Evolutionary conservation across 2,888 invertebrate genomes (phyloP).

Genomic region (Cephus spinipes): DNA sequence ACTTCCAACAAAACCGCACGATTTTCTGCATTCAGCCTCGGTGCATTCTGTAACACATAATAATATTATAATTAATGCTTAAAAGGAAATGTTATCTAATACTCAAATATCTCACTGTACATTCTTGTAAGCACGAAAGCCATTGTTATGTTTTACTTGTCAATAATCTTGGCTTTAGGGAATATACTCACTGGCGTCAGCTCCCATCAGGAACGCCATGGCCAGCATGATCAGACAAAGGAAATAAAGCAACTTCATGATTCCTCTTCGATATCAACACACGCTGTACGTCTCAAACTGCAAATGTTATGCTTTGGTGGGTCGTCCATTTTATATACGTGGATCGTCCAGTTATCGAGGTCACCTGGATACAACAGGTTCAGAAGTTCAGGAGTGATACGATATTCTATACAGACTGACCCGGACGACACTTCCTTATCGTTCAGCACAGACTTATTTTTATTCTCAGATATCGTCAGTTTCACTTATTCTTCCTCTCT

Average conservation of each 20-base stretch:
- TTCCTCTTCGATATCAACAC: not conserved
- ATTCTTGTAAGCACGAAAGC: not conserved
- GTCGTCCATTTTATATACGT: not conserved
- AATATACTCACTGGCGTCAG: slow-evolving; percentile 36
- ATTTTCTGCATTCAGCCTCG: slow-evolving; percentile 37
- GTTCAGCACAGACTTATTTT: not conserved
- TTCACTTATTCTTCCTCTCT: not conserved
- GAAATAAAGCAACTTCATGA: slow-evolving; percentile 36
- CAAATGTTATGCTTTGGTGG: not conserved
- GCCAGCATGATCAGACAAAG: slow-evolving; percentile 32
- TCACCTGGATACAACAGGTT: not conserved
- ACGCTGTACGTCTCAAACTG: not conserved
- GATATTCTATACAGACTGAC: not conserved
- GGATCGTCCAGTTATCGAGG: not conserved
- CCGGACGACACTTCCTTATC: not conserved
- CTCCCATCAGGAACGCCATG: slow-evolving; percentile 29
- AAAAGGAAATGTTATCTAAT: not conserved
- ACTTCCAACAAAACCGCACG: slow-evolving; percentile 32
- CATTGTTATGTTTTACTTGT: not conserved
- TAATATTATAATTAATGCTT: not conserved
- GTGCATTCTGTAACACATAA: slow-evolving; percentile 30
- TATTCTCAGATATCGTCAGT: not conserved
- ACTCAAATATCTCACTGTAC: not conserved
- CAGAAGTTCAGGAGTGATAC: not conserved
- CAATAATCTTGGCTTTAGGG: not conserved